Conservation (phyloP, 2,113 vertebrate species). For the Strix uralensis region DNA sequence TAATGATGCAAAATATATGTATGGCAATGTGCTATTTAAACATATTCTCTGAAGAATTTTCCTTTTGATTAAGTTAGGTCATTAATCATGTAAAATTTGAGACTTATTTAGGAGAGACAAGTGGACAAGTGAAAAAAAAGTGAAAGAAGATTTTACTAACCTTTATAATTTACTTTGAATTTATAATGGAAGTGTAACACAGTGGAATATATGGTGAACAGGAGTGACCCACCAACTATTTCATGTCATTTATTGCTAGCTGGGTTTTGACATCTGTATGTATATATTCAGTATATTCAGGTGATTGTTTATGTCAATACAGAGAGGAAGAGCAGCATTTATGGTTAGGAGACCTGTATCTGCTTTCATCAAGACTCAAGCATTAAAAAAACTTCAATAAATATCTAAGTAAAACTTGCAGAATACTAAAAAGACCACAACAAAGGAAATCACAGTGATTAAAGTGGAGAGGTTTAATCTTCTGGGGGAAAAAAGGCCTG, state of each 20-base stretch:
- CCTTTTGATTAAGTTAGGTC: not conserved
- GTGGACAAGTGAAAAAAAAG: not conserved
- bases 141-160: not conserved
- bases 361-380: not conserved
- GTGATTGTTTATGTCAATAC: not conserved
- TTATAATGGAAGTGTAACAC: not conserved
- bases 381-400: not conserved
- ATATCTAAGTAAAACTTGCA: not conserved
- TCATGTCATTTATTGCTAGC: not conserved
- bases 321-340: not conserved
- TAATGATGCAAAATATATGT: not conserved
- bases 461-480: not conserved
- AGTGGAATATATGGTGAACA: not conserved
- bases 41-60: not conserved
- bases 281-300: not conserved
- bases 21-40: constrained; percentile 11
- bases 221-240: not conserved
- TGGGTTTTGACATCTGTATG: not conserved
- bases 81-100: constrained; percentile 25
- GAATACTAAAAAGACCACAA: constrained; percentile 29
- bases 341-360: not conserved
- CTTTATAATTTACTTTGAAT: not conserved
- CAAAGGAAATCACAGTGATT: not conserved
- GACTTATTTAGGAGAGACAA: constrained; percentile 24
- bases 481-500: not conserved